phyloP scores from a whole-genome alignment of 1,140 invertebrate genomes.

The Trialeurodes vaporariorum region DNA sequence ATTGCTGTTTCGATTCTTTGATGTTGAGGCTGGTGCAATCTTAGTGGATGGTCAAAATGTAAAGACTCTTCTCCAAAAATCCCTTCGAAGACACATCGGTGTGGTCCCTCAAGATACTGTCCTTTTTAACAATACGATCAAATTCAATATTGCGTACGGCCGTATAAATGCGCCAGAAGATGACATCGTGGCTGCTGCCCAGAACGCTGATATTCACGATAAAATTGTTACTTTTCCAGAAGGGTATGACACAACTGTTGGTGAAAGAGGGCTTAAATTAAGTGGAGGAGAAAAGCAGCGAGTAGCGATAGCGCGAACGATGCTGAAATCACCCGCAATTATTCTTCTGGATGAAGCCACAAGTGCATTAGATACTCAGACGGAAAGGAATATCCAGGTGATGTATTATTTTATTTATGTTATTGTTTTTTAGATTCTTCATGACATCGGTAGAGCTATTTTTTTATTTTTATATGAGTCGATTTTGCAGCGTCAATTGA shows the following conservation, averaged over 20 bases:
- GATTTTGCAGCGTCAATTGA: no score
- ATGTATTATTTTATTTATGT: no score
- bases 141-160: constrained; percentile 94
- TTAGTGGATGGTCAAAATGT: constrained; percentile 78
- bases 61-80: constrained; percentile 61
- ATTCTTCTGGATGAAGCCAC: constrained; percentile 85
- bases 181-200: constrained; percentile 79
- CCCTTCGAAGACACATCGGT: constrained; percentile 64
- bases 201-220: constrained; percentile 87
- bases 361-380: constrained; percentile 70
- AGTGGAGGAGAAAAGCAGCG: constrained; percentile 89
- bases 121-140: constrained; percentile 88
- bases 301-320: constrained; percentile 81
- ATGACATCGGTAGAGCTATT: not conserved
- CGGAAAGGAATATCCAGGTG: constrained; percentile 69
- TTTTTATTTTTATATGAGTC: no score
- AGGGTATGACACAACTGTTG: constrained; percentile 40
- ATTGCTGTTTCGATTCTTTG: constrained; percentile 90
- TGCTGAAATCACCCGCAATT: constrained; percentile 76
- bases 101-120: constrained; percentile 97
- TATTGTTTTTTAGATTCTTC: not conserved
- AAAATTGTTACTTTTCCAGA: constrained; percentile 83
- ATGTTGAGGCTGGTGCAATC: constrained; percentile 73
- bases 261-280: constrained; percentile 62
- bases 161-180: constrained; percentile 59